Base-by-base conservation (phyloP, 2,888 invertebrate genomes). In the Notodonta dromedarius region DNA sequence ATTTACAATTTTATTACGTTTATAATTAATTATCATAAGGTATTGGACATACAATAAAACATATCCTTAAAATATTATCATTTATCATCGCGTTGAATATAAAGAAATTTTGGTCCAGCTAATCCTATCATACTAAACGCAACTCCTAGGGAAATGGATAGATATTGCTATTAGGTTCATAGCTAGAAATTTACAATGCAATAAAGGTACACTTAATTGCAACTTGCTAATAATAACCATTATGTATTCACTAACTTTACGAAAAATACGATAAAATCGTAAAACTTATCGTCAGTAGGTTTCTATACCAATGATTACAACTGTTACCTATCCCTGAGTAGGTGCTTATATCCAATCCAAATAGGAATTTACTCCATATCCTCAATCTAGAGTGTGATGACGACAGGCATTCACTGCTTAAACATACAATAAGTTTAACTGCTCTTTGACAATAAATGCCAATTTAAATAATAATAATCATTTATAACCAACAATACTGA, bases 81-180 rank as follows among this genome's bases (percentile, higher is more conserved):
- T 80, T 83, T 82, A 56, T 85, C 78, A 83, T 87, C 80, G 80
- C 82, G 86, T 87, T 86, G 79, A 88, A 87, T 88, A 86, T 80
- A 90, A 91, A 88, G 83, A 83, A 91, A 91, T 91, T 91, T 93
- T 93, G 93, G 93, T 93, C 93, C 93, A 93, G 93, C 93, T 93
- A 93, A 82, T 88, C 83, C 92, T 92, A 92, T 80, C 71, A 79
- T 86, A 85, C 89, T 90, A 91, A 89, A 89, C 86, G 87, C 89
- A 89, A 87, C 83, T 88, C 79, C 87, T 90, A 89, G 78, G 82
- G 79, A 86, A 87, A 84, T 81, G 82, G 83, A 77, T 86, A 85
- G 63, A 84, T 89, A 88, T 90, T 89, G 88, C 89, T 89, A 86
- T 86, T 76, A 74, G 71, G 73, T 84, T 80, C 73, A 74, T 73